phyloP scores from a whole-genome alignment of 37 sponge, comb jelly and placozoan genomes.

The Aphrocallistes beatrix region DNA sequence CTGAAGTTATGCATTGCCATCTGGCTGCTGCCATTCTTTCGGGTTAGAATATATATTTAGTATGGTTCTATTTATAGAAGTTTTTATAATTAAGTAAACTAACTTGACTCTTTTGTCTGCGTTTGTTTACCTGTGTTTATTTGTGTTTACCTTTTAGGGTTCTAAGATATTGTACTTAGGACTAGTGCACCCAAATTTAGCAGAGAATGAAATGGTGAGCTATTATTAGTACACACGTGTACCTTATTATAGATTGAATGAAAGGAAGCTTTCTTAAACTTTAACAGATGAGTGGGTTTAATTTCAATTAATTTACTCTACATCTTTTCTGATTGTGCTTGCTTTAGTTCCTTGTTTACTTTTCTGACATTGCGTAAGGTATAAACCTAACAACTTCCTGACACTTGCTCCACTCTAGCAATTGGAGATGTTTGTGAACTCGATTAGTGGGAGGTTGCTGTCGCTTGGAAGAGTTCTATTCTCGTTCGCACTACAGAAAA shows the following conservation, averaged over 20 bases:
- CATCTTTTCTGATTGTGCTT: not conserved
- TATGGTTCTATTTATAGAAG: not conserved
- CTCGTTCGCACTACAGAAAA: not conserved
- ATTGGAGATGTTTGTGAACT: slow-evolving; percentile 1
- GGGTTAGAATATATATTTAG: not conserved
- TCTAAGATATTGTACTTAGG: not conserved
- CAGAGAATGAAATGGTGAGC: not conserved
- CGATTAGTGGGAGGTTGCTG: not conserved
- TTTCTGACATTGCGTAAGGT: not conserved
- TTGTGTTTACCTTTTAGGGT: not conserved
- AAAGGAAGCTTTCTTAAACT: too few species aligned
- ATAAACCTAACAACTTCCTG: too few species aligned
- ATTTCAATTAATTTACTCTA: too few species aligned
- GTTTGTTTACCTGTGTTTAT: too few species aligned
- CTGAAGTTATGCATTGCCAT: not conserved
- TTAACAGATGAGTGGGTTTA: too few species aligned
- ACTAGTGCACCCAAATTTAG: not conserved
- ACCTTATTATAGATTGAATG: too few species aligned
- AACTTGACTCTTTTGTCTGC: too few species aligned
- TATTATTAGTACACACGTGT: not conserved
- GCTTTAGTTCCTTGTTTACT: not conserved
- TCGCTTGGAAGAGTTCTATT: not conserved
- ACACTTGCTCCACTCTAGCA: too few species aligned
- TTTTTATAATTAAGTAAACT: not conserved
- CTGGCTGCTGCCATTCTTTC: not conserved